Evolutionary conservation across 2,113 vertebrate genomes (phyloP), one percentile per base, ranked within the genome.

Genomic region (Notarius lentiginosus): DNA sequence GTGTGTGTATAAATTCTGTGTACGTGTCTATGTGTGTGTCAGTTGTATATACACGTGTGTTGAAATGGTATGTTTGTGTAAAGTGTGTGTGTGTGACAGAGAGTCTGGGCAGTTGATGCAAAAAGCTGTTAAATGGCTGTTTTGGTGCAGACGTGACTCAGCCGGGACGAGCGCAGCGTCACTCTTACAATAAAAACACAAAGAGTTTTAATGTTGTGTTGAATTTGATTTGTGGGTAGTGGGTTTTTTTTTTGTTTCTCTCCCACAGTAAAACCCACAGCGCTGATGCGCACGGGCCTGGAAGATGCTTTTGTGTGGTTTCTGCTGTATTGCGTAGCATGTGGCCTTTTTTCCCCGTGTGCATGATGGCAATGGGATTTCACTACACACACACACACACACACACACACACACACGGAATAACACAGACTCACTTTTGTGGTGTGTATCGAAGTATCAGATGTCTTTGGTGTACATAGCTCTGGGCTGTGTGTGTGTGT

Each of bases 91-190:
- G 7, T 20, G 68, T 41, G 30, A 41, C 17, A 41, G 34, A 41
- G 72, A 73, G 11, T 72, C 1, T 72, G 18, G 72, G 6, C 18
- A 51, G 41, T 8, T 18, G 17, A 51, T 49, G 8, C 14, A 55
- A 24, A 56, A 27, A 79, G 53, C 22, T 53, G 49, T 11, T 77
- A 34, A 55, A 20, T 20, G 55, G 15, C 5, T 20, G 55, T 55
- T 41, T 80, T 41, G 77, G 55, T 60, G 53, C 20, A 80, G 77
- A 60, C 17, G 55, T 80, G 77, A 80, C 55, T 60, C 75, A 77
- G 75, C 49, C 2, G 4, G 22, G 22, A 5, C 12, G 49, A 53
- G 12, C 5, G 24, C 73, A 53, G 73, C 49, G 24, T 77, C 73
- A 53, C 73, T 77, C 49, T 22, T 10, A 49, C 18, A 8, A 3